A percentile compares a stretch with the other conserved stretches of the same genome.
Evolutionary conservation across 2,888 invertebrate species (phyloP).

Genomic region (Tenodera sinensis): DNA sequence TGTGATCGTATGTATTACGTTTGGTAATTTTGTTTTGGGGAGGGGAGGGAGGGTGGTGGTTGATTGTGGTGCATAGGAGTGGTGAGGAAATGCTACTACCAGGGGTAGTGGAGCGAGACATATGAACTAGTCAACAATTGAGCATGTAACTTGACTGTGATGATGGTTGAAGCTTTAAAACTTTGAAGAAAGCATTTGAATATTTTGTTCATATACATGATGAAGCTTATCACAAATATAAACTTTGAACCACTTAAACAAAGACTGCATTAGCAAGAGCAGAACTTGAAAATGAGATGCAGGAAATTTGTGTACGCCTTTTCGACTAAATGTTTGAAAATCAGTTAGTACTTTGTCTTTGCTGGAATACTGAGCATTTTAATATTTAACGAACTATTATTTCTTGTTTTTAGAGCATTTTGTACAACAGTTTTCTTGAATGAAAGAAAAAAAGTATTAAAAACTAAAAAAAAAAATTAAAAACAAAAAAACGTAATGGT

Average conservation of each 20-base stretch:
- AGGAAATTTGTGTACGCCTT: not conserved
- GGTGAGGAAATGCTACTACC: not conserved
- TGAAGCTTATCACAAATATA: not conserved
- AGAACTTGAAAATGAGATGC: not conserved
- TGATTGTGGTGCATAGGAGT: not conserved
- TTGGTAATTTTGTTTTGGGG: not conserved
- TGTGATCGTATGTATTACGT: not conserved
- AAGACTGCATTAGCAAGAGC: not conserved
- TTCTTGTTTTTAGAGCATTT: constrained; percentile 15
- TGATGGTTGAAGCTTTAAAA: constrained; percentile 24
- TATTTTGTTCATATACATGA: constrained; percentile 11
- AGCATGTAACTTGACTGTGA: constrained; percentile 17
- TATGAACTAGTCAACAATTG: constrained; percentile 4
- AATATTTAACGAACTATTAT: constrained; percentile 18
- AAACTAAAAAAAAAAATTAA: not conserved
- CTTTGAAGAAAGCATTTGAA: not conserved
- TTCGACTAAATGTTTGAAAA: not conserved
- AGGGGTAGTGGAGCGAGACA: not conserved
- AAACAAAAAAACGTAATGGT: not conserved
- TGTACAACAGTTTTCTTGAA: constrained; percentile 18
- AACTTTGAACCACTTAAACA: not conserved
- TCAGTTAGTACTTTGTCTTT: not conserved
- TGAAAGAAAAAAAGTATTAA: not conserved
- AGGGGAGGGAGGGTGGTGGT: not conserved
- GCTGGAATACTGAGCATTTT: constrained; percentile 9